Percentiles rank a stretch among this genome's conserved stretches.
Evolutionary conservation across 2,888 invertebrate species (phyloP).

Genomic region (Acheta domesticus): DNA sequence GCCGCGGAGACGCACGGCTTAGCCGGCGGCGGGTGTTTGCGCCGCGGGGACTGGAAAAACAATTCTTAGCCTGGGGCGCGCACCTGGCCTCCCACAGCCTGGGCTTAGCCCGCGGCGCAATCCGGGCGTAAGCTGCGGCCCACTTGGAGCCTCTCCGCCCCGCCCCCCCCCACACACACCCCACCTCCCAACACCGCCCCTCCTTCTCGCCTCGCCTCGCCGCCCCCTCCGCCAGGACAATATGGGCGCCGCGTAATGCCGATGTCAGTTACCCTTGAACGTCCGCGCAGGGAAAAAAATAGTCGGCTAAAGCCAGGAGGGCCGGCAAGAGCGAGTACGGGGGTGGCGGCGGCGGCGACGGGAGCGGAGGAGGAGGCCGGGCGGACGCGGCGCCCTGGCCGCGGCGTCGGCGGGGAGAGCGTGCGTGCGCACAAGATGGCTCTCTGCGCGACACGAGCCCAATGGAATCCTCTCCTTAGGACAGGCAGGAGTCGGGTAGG

Average conservation of each 20-base stretch:
- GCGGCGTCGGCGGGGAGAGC: neutral
- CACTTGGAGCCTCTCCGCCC: neutral
- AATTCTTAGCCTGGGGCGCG: neutral
- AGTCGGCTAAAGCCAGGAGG: neutral
- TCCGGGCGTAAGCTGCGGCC: neutral
- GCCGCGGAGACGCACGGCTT: neutral
- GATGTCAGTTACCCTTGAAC: neutral
- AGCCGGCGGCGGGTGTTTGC: neutral
- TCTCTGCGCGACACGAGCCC: neutral
- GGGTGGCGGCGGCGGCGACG: neutral
- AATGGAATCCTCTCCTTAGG: slow-evolving; percentile 10
- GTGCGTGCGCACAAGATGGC: neutral
- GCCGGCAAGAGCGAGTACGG: neutral
- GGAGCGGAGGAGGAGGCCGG: neutral
- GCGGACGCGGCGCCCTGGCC: too few relatives aligned
- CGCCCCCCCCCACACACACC: neutral
- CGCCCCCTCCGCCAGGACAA: neutral
- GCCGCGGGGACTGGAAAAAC: neutral
- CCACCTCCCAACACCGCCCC: neutral
- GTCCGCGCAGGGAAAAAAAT: neutral
- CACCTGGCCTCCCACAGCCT: neutral
- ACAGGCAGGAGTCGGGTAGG: neutral
- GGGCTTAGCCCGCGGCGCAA: neutral
- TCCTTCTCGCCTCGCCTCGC: neutral
- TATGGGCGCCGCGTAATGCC: slow-evolving; percentile 1